phyloP scores from a whole-genome alignment of 2,113 vertebrate species.

The Rhinogobius similis region DNA sequence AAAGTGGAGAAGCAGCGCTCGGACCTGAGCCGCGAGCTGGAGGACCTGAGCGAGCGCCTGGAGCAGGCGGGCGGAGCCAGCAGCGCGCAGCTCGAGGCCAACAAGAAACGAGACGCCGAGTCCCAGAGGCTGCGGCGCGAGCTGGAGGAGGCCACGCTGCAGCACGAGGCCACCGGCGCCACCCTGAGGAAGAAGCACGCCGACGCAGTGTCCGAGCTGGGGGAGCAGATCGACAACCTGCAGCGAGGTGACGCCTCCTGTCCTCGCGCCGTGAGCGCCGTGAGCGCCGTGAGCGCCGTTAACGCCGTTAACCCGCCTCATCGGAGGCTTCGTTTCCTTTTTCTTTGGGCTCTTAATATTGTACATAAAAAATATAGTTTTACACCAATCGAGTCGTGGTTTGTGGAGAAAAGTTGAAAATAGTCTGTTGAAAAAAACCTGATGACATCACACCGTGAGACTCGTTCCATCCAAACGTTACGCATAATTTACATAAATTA shows the following conservation, averaged over 20 bases:
- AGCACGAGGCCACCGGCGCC: conserved; percentile 82
- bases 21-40: conserved; percentile 87
- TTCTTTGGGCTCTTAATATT: too few species aligned
- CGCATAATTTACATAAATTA: too few species aligned
- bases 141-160: conserved; percentile 87
- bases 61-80: conserved; percentile 88
- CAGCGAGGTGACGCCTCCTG: conserved; percentile 80
- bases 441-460: too few species aligned
- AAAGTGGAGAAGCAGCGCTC: conserved; percentile 89
- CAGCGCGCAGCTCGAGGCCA: conserved; percentile 74
- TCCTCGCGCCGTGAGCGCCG: too few species aligned
- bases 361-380: too few species aligned
- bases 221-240: conserved; percentile 89
- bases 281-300: too few species aligned
- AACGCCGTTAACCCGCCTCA: too few species aligned
- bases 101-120: conserved; percentile 85
- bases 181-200: conserved; percentile 87
- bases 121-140: conserved; percentile 85
- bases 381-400: too few species aligned
- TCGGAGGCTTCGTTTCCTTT: too few species aligned
- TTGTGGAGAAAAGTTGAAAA: too few species aligned
- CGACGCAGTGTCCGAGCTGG: conserved; percentile 81
- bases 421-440: too few species aligned
- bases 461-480: too few species aligned
- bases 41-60: conserved; percentile 89